phyloP scores from a whole-genome alignment of 2,888 invertebrate species.

The Shargacucullia verbasci region DNA sequence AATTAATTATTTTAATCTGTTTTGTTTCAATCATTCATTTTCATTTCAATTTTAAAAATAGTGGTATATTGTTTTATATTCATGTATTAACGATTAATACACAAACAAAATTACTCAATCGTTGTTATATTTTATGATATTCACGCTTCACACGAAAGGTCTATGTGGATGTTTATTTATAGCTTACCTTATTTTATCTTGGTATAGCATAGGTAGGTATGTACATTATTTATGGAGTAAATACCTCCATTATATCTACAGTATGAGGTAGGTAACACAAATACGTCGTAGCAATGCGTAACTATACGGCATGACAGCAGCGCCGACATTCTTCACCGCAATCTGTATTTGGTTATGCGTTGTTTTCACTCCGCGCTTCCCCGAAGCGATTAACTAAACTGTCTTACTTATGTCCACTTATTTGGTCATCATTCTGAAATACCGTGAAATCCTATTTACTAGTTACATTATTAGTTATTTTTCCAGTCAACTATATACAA shows the following conservation, averaged over 20 bases:
- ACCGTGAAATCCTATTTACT: not conserved
- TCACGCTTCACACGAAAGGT: conserved; percentile 38
- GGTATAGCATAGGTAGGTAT: conserved; percentile 9
- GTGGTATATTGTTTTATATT: no score
- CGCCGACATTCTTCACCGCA: conserved; percentile 46
- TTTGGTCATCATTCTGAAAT: not conserved
- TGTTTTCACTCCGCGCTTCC: conserved; percentile 52
- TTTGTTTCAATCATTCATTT: conserved; percentile 5
- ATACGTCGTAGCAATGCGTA: conserved; percentile 43
- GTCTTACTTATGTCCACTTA: conserved; percentile 21
- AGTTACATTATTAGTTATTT: not conserved
- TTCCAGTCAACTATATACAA: no score
- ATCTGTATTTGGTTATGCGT: conserved; percentile 55
- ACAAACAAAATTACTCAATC: no score
- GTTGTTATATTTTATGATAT: conserved; percentile 30
- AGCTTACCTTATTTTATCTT: conserved; percentile 37
- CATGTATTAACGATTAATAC: no score
- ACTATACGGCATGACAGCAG: conserved; percentile 20
- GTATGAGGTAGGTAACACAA: conserved; percentile 23
- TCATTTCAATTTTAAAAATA: not conserved
- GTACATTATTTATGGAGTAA: not conserved
- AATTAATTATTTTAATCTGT: conserved; percentile 2
- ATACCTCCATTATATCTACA: conserved; percentile 18
- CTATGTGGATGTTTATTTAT: conserved; percentile 21
- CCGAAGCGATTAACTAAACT: conserved; percentile 35